A percentile compares a stretch with the other conserved stretches of the same genome.
Evolutionary conservation across 2,113 vertebrate genomes (phyloP).

Genomic region (Chlorodrepanis virens): DNA sequence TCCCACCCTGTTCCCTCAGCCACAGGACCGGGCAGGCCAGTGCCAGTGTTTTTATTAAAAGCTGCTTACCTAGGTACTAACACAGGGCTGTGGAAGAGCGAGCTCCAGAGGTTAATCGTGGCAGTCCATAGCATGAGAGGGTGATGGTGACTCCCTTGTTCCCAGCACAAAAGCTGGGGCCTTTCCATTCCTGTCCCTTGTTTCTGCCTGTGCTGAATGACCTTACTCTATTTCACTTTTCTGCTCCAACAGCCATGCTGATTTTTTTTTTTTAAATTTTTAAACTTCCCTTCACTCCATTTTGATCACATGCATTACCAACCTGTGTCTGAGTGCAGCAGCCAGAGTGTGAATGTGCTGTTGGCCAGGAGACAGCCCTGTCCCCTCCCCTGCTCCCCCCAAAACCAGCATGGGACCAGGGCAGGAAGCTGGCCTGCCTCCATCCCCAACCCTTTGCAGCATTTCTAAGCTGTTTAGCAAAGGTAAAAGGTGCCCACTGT

Average conservation of each 20-base stretch:
- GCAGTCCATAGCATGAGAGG: background rate
- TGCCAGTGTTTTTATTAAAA: slow-evolving; percentile 10
- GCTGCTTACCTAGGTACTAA: background rate
- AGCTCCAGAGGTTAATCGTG: slow-evolving; percentile 23
- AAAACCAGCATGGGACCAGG: background rate
- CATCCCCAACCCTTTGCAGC: background rate
- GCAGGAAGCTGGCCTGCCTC: background rate
- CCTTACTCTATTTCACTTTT: background rate
- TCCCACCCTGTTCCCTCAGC: background rate
- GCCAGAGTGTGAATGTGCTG: background rate
- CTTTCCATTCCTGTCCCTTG: background rate
- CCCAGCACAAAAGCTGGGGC: background rate
- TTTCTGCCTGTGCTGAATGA: background rate
- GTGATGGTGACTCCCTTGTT: background rate
- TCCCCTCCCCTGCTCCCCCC: background rate
- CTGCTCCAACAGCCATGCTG: background rate
- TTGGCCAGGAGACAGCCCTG: background rate
- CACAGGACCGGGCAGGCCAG: fast-evolving
- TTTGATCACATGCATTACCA: slow-evolving; percentile 22
- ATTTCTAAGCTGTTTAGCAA: background rate
- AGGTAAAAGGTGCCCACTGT: background rate
- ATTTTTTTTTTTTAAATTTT: background rate
- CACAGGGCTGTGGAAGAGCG: background rate
- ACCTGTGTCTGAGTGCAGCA: background rate
- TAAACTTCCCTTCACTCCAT: background rate